A percentile compares a stretch with the other conserved stretches of the same genome.
Evolutionary conservation across 2,888 invertebrate species (phyloP).

Genomic region (Caenorhabditis zanzibari): DNA sequence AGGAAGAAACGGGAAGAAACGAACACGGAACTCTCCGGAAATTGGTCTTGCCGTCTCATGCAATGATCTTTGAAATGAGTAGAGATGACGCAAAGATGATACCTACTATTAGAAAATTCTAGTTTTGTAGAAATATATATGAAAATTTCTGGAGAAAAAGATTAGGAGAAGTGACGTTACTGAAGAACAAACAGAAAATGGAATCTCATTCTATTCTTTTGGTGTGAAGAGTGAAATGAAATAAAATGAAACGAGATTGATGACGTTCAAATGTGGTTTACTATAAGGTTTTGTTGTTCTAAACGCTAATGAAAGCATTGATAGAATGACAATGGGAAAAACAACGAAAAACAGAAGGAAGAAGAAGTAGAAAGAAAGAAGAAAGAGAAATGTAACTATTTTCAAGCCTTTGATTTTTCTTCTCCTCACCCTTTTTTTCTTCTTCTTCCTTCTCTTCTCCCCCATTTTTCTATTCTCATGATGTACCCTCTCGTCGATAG

Average conservation of each 20-base stretch:
- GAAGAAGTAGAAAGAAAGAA: constrained; percentile 6
- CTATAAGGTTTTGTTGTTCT: constrained; percentile 41
- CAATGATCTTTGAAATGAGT: constrained; percentile 4
- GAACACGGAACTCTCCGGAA: constrained; percentile 7
- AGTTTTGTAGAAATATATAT: neutral
- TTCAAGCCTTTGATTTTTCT: constrained; percentile 38
- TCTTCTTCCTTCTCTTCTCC: neutral
- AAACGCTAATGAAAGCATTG: constrained; percentile 24
- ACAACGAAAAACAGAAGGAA: constrained; percentile 16
- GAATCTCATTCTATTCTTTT: constrained; percentile 13
- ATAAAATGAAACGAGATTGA: constrained; percentile 12
- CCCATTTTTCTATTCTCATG: constrained; percentile 30
- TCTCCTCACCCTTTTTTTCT: constrained; percentile 6
- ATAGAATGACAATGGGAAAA: constrained; percentile 16
- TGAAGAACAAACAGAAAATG: constrained; percentile 27
- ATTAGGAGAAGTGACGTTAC: neutral
- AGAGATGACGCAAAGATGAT: constrained; percentile 13
- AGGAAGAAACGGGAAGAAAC: neutral
- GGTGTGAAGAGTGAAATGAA: neutral
- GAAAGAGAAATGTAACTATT: constrained; percentile 49
- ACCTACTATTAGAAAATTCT: constrained; percentile 2
- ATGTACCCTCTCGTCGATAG: constrained; percentile 38
- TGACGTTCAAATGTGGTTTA: constrained; percentile 29
- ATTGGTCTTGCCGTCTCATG: constrained; percentile 13
- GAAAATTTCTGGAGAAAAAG: neutral